Conservation (phyloP, 2,797 vertebrate genomes). For the Orestias chungarensis region DNA sequence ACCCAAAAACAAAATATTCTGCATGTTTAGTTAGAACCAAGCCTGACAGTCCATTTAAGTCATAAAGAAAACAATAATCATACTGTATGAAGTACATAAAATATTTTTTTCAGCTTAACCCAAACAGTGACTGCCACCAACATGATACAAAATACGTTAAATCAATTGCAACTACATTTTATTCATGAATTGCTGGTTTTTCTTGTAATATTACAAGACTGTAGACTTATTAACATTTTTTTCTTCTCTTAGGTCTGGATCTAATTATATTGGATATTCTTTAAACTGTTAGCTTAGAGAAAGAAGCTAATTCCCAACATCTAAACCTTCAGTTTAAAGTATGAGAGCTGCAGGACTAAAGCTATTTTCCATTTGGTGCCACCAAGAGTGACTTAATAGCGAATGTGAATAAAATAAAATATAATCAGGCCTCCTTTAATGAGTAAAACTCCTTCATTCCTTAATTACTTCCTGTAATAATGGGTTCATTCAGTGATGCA, state of each 20-base stretch:
- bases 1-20: neutral
- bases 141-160: conserved; percentile 47
- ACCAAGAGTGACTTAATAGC: neutral
- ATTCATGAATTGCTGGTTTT: conserved; percentile 37
- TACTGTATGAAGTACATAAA: conserved; percentile 42
- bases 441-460: conserved; percentile 23
- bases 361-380: conserved; percentile 18
- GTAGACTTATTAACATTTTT: conserved; percentile 42
- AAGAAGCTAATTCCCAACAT: conserved; percentile 22
- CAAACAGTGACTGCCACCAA: conserved; percentile 43
- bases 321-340: conserved; percentile 58
- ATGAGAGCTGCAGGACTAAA: conserved; percentile 48
- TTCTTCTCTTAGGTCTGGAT: neutral
- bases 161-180: conserved; percentile 28
- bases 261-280: neutral
- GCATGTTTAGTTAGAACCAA: neutral
- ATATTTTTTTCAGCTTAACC: conserved; percentile 7
- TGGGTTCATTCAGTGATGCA: neutral
- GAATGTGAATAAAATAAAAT: conserved; percentile 19
- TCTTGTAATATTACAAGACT: conserved; percentile 44
- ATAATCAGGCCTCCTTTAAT: conserved; percentile 36
- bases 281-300: neutral
- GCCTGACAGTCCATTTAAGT: neutral
- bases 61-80: neutral
- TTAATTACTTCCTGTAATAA: conserved; percentile 29